Conservation (phyloP, 2,888 invertebrate species). For the Cryptocephalus moraei region DNA sequence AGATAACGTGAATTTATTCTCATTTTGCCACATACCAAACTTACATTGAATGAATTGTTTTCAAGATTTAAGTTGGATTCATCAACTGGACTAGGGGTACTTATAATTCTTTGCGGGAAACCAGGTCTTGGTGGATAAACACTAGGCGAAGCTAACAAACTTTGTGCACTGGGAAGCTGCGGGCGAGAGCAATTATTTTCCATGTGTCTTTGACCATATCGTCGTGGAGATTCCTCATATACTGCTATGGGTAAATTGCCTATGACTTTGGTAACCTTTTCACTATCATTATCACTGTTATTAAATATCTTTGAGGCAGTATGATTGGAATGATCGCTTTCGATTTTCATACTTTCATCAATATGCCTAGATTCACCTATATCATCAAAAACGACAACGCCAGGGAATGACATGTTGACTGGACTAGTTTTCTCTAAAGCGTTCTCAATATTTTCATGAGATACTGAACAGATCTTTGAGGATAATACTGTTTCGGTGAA, state of each 20-base stretch:
- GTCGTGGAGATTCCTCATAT: slow-evolving; percentile 82
- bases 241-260: slow-evolving; percentile 85
- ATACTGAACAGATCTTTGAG: slow-evolving; percentile 50
- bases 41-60: slow-evolving; percentile 32
- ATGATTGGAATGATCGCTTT: slow-evolving; percentile 23
- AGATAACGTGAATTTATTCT: background rate
- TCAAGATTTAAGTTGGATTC: slow-evolving; percentile 28
- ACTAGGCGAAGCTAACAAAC: slow-evolving; percentile 52
- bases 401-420: slow-evolving; percentile 54
- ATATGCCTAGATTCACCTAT: slow-evolving; percentile 70
- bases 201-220: slow-evolving; percentile 61
- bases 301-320: slow-evolving; percentile 27
- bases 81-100: slow-evolving; percentile 32
- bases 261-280: slow-evolving; percentile 52
- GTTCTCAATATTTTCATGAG: slow-evolving; percentile 30
- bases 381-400: slow-evolving; percentile 78
- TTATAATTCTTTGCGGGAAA: slow-evolving; percentile 64
- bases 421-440: slow-evolving; percentile 40
- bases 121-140: slow-evolving; percentile 74
- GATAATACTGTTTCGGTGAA: slow-evolving; percentile 53
- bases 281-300: slow-evolving; percentile 28
- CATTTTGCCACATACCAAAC: slow-evolving; percentile 8
- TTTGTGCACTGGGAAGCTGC: slow-evolving; percentile 46
- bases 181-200: slow-evolving; percentile 38
- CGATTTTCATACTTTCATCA: slow-evolving; percentile 15